phyloP scores from a whole-genome alignment of 1,140 invertebrate species.

The Marisa cornuarietis region DNA sequence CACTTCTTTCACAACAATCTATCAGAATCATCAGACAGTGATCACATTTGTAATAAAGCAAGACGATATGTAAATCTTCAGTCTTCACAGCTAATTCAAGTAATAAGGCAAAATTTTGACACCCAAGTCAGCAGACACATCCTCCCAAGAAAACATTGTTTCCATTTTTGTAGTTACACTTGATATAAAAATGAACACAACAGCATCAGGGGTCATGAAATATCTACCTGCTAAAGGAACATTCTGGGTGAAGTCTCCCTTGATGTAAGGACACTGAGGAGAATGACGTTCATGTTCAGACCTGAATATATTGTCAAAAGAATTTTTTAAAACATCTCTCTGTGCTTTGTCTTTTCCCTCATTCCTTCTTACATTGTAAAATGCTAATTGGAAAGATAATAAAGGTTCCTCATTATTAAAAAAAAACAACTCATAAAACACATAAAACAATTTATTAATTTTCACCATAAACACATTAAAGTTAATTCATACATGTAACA shows the following conservation, averaged over 20 bases:
- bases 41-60: neutral
- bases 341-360: neutral
- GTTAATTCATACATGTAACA: neutral
- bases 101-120: neutral
- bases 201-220: neutral
- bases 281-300: conserved; percentile 95
- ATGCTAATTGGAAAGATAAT: too few species aligned
- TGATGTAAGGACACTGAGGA: conserved; percentile 90
- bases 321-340: neutral
- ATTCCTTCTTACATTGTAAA: neutral
- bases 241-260: conserved; percentile 94
- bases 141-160: neutral
- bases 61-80: neutral
- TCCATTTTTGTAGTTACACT: neutral
- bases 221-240: conserved; percentile 76
- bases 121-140: neutral
- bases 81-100: neutral
- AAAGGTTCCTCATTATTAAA: too few species aligned
- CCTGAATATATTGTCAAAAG: conserved; percentile 67
- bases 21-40: neutral
- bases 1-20: too few species aligned
- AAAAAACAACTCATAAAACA: neutral
- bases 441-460: neutral
- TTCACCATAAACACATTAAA: neutral
- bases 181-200: too few species aligned